phyloP scores from a whole-genome alignment of 2,797 vertebrate species.

The Heliangelus exortis region DNA sequence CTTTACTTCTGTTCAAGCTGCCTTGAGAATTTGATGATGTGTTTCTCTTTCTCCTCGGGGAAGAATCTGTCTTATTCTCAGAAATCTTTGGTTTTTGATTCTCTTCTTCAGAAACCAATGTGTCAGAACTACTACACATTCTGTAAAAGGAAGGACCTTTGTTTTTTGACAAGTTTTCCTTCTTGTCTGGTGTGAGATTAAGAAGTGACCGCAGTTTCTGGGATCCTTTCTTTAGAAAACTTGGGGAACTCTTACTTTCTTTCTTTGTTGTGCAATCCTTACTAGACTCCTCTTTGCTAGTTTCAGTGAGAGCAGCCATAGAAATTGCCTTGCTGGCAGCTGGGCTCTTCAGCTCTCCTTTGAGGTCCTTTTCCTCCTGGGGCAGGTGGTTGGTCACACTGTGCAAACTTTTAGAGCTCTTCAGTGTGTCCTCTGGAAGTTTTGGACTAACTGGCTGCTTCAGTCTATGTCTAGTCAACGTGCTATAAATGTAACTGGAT shows the following conservation, averaged over 20 bases:
- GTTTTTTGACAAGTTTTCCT: constrained; percentile 79
- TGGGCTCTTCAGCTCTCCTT: constrained; percentile 74
- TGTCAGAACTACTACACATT: constrained; percentile 87
- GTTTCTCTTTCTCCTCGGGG: constrained; percentile 74
- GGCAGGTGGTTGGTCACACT: constrained; percentile 64
- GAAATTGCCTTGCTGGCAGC: constrained; percentile 83
- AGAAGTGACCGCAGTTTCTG: constrained; percentile 89
- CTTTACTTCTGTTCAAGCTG: constrained; percentile 77
- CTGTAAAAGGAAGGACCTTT: constrained; percentile 79
- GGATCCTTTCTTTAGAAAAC: constrained; percentile 86
- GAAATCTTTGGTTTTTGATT: constrained; percentile 71
- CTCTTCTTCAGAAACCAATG: constrained; percentile 83
- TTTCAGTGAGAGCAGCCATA: constrained; percentile 78
- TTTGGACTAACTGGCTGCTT: constrained; percentile 76
- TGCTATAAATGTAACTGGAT: constrained; percentile 81
- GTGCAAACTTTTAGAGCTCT: constrained; percentile 76
- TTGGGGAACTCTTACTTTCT: constrained; percentile 79
- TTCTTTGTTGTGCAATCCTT: constrained; percentile 72
- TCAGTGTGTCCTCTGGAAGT: constrained; percentile 62
- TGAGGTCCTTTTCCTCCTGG: constrained; percentile 79
- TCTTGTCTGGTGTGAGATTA: constrained; percentile 88
- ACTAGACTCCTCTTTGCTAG: constrained; percentile 73
- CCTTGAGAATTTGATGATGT: constrained; percentile 78
- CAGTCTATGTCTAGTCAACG: constrained; percentile 79
- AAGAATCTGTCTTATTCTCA: constrained; percentile 63